Evolutionary conservation across 2,888 invertebrate genomes (phyloP).

Genomic region (Cepaea hortensis): DNA sequence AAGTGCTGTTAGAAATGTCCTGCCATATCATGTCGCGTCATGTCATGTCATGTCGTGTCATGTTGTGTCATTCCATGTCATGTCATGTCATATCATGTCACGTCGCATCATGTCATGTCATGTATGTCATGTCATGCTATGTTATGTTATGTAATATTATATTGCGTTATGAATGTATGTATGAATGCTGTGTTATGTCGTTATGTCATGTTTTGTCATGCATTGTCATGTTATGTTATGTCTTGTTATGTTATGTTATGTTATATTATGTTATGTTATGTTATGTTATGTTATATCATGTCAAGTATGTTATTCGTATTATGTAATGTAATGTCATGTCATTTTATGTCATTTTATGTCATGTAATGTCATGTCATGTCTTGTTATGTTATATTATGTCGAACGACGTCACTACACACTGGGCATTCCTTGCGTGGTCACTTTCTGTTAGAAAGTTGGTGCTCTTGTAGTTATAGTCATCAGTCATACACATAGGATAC

Average conservation of each 20-base stretch:
- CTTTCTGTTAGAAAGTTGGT: not conserved
- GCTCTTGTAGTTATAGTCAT: not conserved
- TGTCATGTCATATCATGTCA: too few relatives aligned
- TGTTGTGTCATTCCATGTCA: too few relatives aligned
- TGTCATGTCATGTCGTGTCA: too few relatives aligned
- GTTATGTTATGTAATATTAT: too few relatives aligned
- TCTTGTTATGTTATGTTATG: not conserved
- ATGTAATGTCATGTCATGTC: not conserved
- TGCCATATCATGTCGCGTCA: too few relatives aligned
- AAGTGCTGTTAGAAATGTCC: too few relatives aligned
- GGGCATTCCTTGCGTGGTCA: not conserved
- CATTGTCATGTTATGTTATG: too few relatives aligned
- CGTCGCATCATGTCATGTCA: too few relatives aligned
- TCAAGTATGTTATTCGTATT: not conserved
- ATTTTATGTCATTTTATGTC: not conserved
- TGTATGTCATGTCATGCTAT: too few relatives aligned
- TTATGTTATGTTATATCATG: not conserved
- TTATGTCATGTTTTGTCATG: too few relatives aligned
- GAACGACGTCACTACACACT: not conserved
- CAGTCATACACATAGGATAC: not conserved
- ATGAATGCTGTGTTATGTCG: too few relatives aligned
- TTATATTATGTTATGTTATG: not conserved
- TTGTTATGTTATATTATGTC: not conserved
- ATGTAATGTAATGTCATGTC: not conserved
- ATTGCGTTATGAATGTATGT: too few relatives aligned